A percentile compares a stretch with the other conserved stretches of the same genome.
These are phyloP conservation scores for Microhierax caerulescens DNA, from an alignment of 2,797 vertebrate species.

Conservation along the genomic window DNA sequence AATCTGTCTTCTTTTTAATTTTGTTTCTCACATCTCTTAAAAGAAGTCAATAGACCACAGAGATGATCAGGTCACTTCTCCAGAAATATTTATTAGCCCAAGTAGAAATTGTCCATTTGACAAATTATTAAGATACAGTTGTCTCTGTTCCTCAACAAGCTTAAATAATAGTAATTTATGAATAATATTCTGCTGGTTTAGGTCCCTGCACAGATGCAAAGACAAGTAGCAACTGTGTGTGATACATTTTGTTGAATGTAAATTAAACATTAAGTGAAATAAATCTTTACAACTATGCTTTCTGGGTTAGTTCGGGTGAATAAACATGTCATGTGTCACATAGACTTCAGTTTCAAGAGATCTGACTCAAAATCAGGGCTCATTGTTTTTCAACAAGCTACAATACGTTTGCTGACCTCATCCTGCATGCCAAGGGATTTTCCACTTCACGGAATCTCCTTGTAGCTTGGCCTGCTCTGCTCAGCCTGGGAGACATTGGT, in stretches of 20 bases:
- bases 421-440: not conserved
- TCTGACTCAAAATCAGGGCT: not conserved
- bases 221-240: not conserved
- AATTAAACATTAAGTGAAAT: not conserved
- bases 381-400: not conserved
- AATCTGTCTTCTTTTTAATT: not conserved
- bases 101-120: not conserved
- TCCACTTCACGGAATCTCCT: not conserved
- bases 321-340: not conserved
- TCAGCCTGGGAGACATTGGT: not conserved
- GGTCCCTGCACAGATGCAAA: not conserved
- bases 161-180: not conserved
- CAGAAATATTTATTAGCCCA: not conserved
- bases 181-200: not conserved
- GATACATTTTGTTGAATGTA: not conserved
- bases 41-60: not conserved
- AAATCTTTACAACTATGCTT: not conserved
- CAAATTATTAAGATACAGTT: not conserved
- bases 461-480: not conserved
- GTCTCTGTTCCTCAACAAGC: not conserved
- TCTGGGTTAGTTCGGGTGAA: not conserved
- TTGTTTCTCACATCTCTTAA: not conserved
- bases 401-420: not conserved
- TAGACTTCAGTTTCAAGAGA: not conserved
- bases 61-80: not conserved